Evolutionary conservation across 2,888 invertebrate species (phyloP).

Genomic region (Eristalis tenax): DNA sequence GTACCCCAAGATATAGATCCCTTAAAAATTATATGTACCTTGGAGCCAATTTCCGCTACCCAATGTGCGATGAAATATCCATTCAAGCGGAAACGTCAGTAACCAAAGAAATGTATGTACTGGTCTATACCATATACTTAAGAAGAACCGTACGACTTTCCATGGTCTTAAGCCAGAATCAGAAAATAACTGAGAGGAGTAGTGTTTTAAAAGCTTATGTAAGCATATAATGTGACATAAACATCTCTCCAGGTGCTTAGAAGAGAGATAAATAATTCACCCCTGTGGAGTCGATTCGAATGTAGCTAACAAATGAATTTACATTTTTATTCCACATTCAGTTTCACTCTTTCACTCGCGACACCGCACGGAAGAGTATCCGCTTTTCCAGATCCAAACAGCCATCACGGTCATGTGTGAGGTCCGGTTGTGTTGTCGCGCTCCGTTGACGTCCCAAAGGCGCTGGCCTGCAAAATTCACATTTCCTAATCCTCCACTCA

Average conservation of each 20-base stretch:
- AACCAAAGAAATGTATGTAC: not conserved
- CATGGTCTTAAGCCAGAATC: not conserved
- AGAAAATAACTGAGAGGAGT: not conserved
- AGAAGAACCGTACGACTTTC: not conserved
- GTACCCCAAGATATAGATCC: conserved; percentile 9
- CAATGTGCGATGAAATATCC: conserved; percentile 35
- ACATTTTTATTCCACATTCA: not conserved
- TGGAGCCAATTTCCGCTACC: conserved; percentile 31
- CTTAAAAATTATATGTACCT: conserved; percentile 25
- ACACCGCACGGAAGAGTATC: no score
- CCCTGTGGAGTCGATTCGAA: not conserved
- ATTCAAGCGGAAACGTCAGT: conserved; percentile 21
- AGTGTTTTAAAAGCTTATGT: conserved; percentile 1
- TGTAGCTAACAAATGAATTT: not conserved
- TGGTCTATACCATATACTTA: not conserved
- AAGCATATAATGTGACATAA: not conserved
- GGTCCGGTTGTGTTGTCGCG: not conserved
- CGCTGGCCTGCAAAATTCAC: not conserved
- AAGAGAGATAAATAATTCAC: not conserved
- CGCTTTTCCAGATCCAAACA: not conserved
- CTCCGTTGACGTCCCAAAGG: not conserved
- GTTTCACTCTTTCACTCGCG: not conserved
- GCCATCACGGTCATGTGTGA: not conserved
- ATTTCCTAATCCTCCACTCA: conserved; percentile 24
- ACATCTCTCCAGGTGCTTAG: not conserved